These are phyloP conservation scores for Cerastoderma edule DNA, from an alignment of 2,888 invertebrate genomes.

Conservation along the genomic window DNA sequence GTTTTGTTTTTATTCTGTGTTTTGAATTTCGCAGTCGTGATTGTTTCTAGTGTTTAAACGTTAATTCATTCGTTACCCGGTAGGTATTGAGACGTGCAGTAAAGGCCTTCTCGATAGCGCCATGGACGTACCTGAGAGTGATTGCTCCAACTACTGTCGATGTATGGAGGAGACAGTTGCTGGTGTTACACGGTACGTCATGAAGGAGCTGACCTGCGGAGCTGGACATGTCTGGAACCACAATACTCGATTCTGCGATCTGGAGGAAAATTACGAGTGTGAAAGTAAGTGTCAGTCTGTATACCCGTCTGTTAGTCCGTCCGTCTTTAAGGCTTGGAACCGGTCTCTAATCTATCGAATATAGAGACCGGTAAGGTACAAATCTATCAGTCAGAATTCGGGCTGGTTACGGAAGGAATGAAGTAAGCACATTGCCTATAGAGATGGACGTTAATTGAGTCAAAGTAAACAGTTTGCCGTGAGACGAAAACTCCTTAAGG, in stretches of 20 bases:
- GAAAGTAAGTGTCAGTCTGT: slow-evolving; percentile 2
- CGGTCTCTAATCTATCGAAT: not conserved
- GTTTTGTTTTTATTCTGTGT: no score
- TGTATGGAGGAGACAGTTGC: not conserved
- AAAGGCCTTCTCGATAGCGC: not conserved
- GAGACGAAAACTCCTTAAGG: no score
- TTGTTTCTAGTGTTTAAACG: no score
- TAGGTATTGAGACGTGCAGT: slow-evolving; percentile 1
- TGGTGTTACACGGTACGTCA: not conserved
- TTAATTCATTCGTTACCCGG: no score
- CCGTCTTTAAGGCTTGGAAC: not conserved
- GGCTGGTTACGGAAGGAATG: no score
- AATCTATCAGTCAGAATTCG: no score
- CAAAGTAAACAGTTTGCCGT: no score
- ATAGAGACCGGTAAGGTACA: no score
- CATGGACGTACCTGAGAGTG: slow-evolving; percentile 1
- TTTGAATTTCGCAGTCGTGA: no score
- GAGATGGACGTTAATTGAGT: no score
- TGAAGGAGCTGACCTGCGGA: slow-evolving; percentile 3
- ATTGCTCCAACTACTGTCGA: slow-evolving; percentile 10
- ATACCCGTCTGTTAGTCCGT: not conserved
- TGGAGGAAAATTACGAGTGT: slow-evolving; percentile 3
- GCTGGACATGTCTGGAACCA: slow-evolving; percentile 8
- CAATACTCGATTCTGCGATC: not conserved
- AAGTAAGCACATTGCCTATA: no score